Base-by-base conservation (phyloP, 1,140 invertebrate genomes). In the Drosophila pectinifera region DNA sequence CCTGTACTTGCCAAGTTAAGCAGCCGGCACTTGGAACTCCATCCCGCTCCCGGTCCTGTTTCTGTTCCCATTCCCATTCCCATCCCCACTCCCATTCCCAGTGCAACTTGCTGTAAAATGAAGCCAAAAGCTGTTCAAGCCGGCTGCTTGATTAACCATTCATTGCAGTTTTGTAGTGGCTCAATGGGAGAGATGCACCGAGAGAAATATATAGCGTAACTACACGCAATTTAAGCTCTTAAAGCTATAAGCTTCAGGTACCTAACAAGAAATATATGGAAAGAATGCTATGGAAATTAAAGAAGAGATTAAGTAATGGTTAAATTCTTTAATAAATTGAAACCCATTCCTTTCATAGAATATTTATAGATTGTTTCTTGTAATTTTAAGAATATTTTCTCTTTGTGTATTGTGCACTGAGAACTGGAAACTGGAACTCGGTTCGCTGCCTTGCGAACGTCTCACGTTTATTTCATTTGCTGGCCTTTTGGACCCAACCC, bases 141-240 rank as follows among this genome's bases (percentile, higher is more conserved):
- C 75, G 80, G 84, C 49, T 83, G 83, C 83, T 88, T 86, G 83
- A 88, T 88, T 88, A 89, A 88, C 83, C 83, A 89, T 88, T 88
- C 83, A 88, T 88, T 88, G 83, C 83, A 88, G 79, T 83, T 88
- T 83, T 89, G 73, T 88, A 83, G 79, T 89, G 76, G 72, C 84
- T 88, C 75, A 83, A 80, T 89, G 76, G 73, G 20, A 56, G 20
- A 49, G 57, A 41, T 69, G 63, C 46, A 67, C 38, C 0, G n/a
- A 4, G 14, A 34, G 4, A 31, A 28, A 38, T 10, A 0, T 20
- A 10, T 4, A 8, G 16, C 0, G 0, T 0, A 34, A 5, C n/a
- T n/a, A n/a, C n/a, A n/a, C n/a, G n/a, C n/a, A n/a, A n/a, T n/a
- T n/a, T n/a, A 1, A 0, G 13, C 11, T 14, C 6, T 34, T 13